Conservation (phyloP, 2,888 invertebrate species). For the Gibbula magus region DNA sequence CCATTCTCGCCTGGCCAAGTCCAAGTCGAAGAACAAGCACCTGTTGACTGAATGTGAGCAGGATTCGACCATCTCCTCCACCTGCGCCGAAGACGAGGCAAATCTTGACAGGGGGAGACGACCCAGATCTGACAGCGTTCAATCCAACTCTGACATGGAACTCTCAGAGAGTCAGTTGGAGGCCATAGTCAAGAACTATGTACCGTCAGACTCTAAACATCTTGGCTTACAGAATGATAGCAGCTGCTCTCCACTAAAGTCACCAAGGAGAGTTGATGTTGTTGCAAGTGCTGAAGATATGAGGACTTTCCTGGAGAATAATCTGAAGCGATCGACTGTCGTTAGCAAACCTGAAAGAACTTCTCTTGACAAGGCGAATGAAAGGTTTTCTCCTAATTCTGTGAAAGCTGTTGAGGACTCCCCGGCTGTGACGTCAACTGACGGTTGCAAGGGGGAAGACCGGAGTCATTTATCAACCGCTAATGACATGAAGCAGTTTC, state of each 20-base stretch:
- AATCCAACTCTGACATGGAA: not conserved
- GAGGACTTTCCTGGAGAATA: conserved; percentile 14
- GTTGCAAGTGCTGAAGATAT: conserved; percentile 15
- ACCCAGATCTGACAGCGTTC: not conserved
- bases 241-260: not conserved
- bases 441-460: conserved; percentile 2
- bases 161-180: not conserved
- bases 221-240: not conserved
- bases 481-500: conserved; percentile 48
- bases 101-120: not conserved
- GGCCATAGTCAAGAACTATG: not conserved
- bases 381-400: not conserved
- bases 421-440: conserved; percentile 29
- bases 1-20: not conserved
- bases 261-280: not conserved
- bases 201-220: not conserved
- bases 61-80: conserved; percentile 14
- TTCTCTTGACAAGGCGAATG: not conserved
- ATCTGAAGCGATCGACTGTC: not conserved
- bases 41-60: not conserved
- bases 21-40: not conserved
- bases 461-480: conserved; percentile 38
- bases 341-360: not conserved
- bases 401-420: not conserved
- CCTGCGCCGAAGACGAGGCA: not conserved